Evolutionary conservation across 2,888 invertebrate genomes (phyloP), one percentile per base, ranked within the genome.

Genomic region (Drosophila rubida): DNA sequence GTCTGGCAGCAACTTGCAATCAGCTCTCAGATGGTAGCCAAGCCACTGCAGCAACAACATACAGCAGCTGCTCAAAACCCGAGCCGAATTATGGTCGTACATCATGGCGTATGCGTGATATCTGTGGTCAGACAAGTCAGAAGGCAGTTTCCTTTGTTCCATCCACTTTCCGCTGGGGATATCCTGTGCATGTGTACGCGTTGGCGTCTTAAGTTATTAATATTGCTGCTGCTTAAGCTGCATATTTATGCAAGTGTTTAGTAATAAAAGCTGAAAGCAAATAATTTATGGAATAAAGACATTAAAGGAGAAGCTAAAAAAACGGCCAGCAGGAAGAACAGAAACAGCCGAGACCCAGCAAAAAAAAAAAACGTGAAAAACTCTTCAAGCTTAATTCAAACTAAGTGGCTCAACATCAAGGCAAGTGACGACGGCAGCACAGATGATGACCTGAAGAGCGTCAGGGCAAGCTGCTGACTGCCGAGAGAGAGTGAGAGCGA

Each of bases 321-420:
- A 64, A 71, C 45, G 44, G 54, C 48, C 62, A 62, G 48, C 49
- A 57, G 45, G 9, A 50, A 25, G 27, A 32, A n/a, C 32, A 49
- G 53, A 4, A 49, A 39, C 35, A 42, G 55, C 19, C 49, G n/a
- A 35, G 44, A 60, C 32, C 37, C 41, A 45, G 35, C n/a, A 41
- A 41, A 54, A 41, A 32, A 50, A 57, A 48, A 45, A 41, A 54
- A 64, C 30, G 67, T 59, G 51, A 67, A 73, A 81, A 73, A 70
- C 76, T 75, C 83, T 73, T 73, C 54, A 73, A 79, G 69, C 73
- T 63, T 73, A 73, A 79, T 81, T 66, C 61, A 75, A 69, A 78
- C 75, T 75, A 76, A 76, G 79, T 76, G 70, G 63, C 73, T 59
- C 66, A 78, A 85, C 81, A 81, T 81, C 86, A 81, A 87, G 82